Percentiles rank a stretch among this genome's conserved stretches.
These are phyloP conservation scores for Agelastica alni DNA, from an alignment of 2,888 invertebrate species.

Conservation along the genomic window DNA sequence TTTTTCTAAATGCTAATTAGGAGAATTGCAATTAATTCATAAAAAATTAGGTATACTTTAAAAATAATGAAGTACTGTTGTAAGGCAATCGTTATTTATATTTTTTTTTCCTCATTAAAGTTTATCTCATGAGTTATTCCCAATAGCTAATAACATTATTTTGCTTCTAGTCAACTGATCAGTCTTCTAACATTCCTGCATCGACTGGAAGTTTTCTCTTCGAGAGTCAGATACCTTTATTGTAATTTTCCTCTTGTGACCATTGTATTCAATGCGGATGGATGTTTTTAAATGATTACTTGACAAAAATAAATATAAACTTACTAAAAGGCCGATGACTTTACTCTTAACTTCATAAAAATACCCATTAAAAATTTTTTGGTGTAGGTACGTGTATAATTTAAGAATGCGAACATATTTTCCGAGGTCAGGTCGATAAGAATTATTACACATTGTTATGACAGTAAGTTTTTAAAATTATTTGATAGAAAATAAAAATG, in stretches of 20 bases:
- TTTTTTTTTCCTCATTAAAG: too few relatives aligned
- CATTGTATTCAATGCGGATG: conserved; percentile 29
- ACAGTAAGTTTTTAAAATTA: too few relatives aligned
- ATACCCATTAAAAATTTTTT: conserved; percentile 1
- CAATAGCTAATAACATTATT: conserved; percentile 23
- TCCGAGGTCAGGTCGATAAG: too few relatives aligned
- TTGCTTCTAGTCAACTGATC: conserved; percentile 22
- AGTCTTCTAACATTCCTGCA: conserved; percentile 24
- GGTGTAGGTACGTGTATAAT: neutral
- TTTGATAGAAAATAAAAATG: too few relatives aligned
- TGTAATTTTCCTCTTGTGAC: conserved; percentile 23
- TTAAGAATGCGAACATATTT: neutral
- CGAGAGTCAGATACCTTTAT: conserved; percentile 22
- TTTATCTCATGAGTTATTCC: conserved; percentile 1
- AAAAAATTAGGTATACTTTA: too few relatives aligned
- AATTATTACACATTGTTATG: too few relatives aligned
- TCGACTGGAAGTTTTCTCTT: conserved; percentile 24
- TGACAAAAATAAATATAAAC: conserved; percentile 16
- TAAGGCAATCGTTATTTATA: too few relatives aligned
- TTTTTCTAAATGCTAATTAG: too few relatives aligned
- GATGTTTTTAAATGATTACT: conserved; percentile 24
- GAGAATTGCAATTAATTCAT: too few relatives aligned
- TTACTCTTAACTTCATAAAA: conserved; percentile 6
- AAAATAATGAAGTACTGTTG: too few relatives aligned
- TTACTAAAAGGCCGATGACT: conserved; percentile 20